Conservation (phyloP, 2,888 invertebrate genomes). For the Meta bourneti region DNA sequence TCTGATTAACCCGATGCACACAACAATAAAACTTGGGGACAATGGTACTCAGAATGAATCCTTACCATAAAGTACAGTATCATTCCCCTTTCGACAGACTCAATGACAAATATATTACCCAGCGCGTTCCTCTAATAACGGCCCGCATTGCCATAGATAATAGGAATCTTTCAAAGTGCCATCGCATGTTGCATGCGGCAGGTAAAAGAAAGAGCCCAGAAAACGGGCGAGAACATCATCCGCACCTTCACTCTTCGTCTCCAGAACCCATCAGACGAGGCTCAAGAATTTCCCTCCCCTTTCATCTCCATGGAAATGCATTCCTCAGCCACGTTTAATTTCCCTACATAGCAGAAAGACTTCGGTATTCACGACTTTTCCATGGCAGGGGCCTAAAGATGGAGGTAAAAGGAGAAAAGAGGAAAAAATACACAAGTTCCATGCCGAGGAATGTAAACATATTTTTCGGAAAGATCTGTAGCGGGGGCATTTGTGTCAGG, state of each 20-base stretch:
- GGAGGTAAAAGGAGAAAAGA: neutral
- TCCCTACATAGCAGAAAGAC: conserved; percentile 52
- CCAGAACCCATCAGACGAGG: conserved; percentile 48
- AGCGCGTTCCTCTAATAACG: neutral
- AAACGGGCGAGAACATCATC: conserved; percentile 33
- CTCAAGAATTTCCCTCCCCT: conserved; percentile 57
- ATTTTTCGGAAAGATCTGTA: conserved; percentile 46
- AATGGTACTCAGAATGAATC: no score
- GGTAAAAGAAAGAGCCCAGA: conserved; percentile 26
- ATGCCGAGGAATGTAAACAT: conserved; percentile 43
- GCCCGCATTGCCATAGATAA: neutral
- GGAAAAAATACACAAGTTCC: neutral
- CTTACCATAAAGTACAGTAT: no score
- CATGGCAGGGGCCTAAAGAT: conserved; percentile 5
- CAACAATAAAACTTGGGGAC: no score
- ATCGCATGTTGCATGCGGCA: neutral
- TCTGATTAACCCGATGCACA: no score
- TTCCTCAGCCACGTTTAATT: conserved; percentile 73
- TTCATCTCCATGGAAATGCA: conserved; percentile 77
- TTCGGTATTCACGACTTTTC: conserved; percentile 44
- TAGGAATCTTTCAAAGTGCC: conserved; percentile 20
- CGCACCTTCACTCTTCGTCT: conserved; percentile 5
- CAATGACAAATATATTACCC: neutral
- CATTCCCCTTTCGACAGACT: no score
- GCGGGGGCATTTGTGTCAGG: conserved; percentile 28